phyloP scores from a whole-genome alignment of 2,113 vertebrate genomes.

The Oncorhynchus gorbuscha region DNA sequence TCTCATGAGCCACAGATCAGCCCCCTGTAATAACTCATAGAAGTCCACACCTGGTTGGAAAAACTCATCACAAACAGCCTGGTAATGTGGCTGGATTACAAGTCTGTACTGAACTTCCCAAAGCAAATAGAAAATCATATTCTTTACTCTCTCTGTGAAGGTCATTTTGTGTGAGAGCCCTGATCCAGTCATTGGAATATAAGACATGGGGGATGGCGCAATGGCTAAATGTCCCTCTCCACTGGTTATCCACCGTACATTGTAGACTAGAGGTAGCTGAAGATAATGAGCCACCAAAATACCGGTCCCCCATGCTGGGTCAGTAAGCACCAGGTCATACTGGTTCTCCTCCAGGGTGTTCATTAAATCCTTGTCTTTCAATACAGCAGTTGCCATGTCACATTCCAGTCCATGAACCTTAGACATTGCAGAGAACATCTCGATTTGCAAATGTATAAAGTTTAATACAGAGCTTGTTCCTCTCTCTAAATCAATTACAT shows the following conservation, averaged over 20 bases:
- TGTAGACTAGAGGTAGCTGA: constrained; percentile 64
- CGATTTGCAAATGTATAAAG: constrained; percentile 51
- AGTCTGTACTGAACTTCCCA: constrained; percentile 28
- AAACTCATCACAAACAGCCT: constrained; percentile 53
- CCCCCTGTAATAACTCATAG: no score
- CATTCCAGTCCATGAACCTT: constrained; percentile 50
- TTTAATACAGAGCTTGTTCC: constrained; percentile 29
- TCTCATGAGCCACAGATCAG: no score
- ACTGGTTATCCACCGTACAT: constrained; percentile 60
- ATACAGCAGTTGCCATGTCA: constrained; percentile 51
- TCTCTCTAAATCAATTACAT: constrained; percentile 51
- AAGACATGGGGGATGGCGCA: constrained; percentile 68
- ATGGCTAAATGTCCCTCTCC: constrained; percentile 63
- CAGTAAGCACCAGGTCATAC: constrained; percentile 61
- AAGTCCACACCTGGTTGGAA: constrained; percentile 63
- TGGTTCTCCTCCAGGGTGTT: constrained; percentile 36
- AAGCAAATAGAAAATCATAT: constrained; percentile 37
- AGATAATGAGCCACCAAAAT: no score
- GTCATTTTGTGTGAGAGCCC: constrained; percentile 68
- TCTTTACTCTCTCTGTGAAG: constrained; percentile 37
- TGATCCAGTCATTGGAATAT: constrained; percentile 59
- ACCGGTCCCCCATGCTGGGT: no score
- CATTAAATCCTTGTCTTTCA: constrained; percentile 60
- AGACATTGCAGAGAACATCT: constrained; percentile 52
- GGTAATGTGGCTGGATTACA: constrained; percentile 39